Base-by-base conservation (phyloP, 2,888 invertebrate species). In the Rhopalosiphum nymphaeae region DNA sequence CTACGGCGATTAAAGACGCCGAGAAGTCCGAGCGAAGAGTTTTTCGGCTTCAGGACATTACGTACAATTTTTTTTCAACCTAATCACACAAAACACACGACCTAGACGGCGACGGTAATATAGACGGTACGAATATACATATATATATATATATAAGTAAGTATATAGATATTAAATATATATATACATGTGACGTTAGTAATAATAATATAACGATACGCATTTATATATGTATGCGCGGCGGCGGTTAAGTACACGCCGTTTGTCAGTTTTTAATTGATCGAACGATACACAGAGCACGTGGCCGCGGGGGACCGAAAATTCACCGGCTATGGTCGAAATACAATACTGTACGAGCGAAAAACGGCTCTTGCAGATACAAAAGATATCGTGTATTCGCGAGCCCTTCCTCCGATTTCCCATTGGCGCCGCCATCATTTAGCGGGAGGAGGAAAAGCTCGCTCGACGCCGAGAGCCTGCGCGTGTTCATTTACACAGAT, bases 391-490 rank as follows among this genome's bases (percentile, higher is more conserved):
- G 87, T 93, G 93, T 93, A 90, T 94, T 90, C 44, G 61, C 44
- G 90, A 57, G 90, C 67, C 56, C 94, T 91, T 94, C 94, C 94
- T 94, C 67, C 91, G 91, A 94, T 94, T 94, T 94, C 29, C 44
- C 90, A 94, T 94, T 94, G 94, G 94, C 94, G 90, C 94, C 49
- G 94, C 94, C 94, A 94, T 94, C 94, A 94, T 94, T 91, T 42
- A 46, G 53, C 67, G 36, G 61, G 94, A 91, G 94, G 94, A 91
- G 89, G 57, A 90, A 90, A 90, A 94, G 85, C 49, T 91, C 90
- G 36, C 16, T 36, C 25, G 57, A 61, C 61, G 89, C 86, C 93
- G 94, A 91, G 94, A 94, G 94, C 86, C 94, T 94, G 94, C 94
- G 94, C 94, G 67, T 36, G 78, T 85, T 94, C 85, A 91, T 94